A percentile compares a stretch with the other conserved stretches of the same genome.
These are phyloP conservation scores for Nothura maculosa DNA, from an alignment of 2,797 vertebrate genomes.

Conservation along the genomic window DNA sequence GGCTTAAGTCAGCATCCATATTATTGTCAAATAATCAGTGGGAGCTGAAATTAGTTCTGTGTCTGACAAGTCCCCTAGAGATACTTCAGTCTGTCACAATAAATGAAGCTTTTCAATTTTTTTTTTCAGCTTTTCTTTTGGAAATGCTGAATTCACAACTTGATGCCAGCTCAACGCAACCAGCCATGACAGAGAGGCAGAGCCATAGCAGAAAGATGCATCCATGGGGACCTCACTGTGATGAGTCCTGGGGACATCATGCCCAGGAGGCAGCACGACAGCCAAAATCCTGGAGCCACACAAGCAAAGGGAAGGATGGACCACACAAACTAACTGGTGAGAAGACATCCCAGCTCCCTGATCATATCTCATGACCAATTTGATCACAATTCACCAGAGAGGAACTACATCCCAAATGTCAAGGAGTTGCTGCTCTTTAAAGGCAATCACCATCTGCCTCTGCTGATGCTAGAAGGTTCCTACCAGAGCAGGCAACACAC, in stretches of 20 bases:
- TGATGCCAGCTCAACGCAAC: background rate
- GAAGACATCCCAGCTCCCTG: background rate
- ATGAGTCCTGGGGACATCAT: background rate
- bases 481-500: background rate
- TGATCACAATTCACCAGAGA: no score
- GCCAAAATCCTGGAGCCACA: background rate
- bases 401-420: background rate
- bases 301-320: background rate
- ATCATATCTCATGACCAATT: background rate
- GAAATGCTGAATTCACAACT: background rate
- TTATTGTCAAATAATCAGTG: background rate
- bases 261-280: no score
- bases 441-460: background rate
- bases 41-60: background rate
- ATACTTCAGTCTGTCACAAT: background rate
- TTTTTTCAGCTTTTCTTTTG: no score
- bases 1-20: background rate
- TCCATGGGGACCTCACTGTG: background rate
- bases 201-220: background rate
- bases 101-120: accelerated
- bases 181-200: accelerated
- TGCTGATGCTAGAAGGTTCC: background rate
- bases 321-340: background rate
- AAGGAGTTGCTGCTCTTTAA: background rate
- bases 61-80: background rate